Conservation (phyloP, 2,797 vertebrate species). For the Bovichtus diacanthus region DNA sequence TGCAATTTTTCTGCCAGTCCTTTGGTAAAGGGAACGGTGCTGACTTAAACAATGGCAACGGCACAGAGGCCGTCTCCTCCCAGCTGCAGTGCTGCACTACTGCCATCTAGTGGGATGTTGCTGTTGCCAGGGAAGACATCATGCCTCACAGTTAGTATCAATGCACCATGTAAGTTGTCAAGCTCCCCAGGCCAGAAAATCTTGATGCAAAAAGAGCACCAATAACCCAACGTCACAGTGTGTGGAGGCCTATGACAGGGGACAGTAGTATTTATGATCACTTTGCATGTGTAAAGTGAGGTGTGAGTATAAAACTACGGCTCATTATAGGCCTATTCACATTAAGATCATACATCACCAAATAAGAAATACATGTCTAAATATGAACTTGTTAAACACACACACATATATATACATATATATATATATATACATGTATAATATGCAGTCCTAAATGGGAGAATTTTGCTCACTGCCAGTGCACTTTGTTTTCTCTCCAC, state of each 20-base stretch:
- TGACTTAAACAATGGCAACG: constrained; percentile 63
- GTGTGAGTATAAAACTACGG: background rate
- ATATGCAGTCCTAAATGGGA: background rate
- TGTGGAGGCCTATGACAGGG: background rate
- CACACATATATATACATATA: background rate
- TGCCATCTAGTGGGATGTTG: constrained; percentile 83
- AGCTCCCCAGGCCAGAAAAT: background rate
- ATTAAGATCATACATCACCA: background rate
- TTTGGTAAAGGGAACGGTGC: constrained; percentile 48
- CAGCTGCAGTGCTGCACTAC: constrained; percentile 66
- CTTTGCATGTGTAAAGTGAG: background rate
- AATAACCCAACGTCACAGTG: background rate
- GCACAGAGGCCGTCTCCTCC: background rate
- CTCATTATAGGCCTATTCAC: background rate
- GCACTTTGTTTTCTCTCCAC: background rate
- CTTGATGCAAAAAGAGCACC: background rate
- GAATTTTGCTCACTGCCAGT: background rate
- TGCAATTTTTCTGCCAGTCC: constrained; percentile 51
- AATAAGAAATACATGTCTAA: background rate
- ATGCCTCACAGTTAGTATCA: background rate
- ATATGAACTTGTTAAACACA: background rate
- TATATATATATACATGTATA: background rate
- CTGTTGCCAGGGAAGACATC: constrained; percentile 41
- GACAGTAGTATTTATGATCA: background rate
- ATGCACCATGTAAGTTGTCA: background rate